Percentiles rank a stretch among this genome's conserved stretches.
Conservation (phyloP, 2,797 vertebrate species). For the Smutsia gigantea region DNA sequence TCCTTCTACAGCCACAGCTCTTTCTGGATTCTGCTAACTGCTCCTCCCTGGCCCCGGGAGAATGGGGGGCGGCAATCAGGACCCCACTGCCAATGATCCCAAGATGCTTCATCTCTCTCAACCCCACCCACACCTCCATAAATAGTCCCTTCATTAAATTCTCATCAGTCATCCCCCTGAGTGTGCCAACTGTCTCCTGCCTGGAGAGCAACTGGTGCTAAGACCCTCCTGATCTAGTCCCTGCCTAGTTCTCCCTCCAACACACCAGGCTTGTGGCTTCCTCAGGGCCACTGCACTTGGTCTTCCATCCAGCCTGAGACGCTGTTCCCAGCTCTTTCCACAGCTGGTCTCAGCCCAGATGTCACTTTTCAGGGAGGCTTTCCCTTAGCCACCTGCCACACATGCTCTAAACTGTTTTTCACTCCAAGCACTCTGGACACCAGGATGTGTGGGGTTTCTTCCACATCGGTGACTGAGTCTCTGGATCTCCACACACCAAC, state of each 20-base stretch:
- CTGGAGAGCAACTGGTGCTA: background rate
- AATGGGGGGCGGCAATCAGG: background rate
- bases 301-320: background rate
- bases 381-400: background rate
- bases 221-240: background rate
- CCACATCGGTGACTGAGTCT: background rate
- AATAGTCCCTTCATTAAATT: background rate
- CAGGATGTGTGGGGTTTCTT: background rate
- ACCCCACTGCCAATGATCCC: background rate
- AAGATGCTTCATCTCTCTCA: background rate
- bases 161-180: background rate
- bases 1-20: background rate
- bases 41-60: background rate
- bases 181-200: background rate
- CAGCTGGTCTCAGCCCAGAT: background rate
- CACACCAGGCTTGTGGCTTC: background rate
- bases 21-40: background rate
- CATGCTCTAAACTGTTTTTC: background rate
- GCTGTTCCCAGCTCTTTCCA: background rate
- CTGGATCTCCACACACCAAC: background rate
- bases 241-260: background rate
- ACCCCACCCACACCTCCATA: background rate
- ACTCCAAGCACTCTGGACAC: no score
- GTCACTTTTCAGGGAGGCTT: background rate
- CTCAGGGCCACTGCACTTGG: accelerated